Evolutionary conservation across 2,113 vertebrate genomes (phyloP).

Genomic region (Chrysochloris asiatica): DNA sequence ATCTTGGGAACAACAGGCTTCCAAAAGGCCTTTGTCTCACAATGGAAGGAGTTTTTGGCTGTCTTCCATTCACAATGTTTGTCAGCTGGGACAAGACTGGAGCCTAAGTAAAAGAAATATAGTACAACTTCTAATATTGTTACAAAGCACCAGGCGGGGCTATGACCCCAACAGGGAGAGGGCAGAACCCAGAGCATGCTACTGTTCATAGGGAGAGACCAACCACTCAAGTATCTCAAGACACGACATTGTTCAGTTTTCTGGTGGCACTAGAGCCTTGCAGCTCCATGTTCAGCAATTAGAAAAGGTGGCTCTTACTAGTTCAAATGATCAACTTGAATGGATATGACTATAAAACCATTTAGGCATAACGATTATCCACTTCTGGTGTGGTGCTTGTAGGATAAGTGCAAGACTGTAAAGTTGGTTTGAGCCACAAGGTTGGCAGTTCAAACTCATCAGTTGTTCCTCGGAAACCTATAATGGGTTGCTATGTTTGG

Average conservation of each 20-base stretch:
- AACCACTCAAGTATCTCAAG: slow-evolving; percentile 47
- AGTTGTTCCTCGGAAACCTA: too few species aligned
- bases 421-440: too few species aligned
- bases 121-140: slow-evolving; percentile 69
- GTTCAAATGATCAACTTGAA: not conserved
- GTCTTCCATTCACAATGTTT: slow-evolving; percentile 74
- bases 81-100: slow-evolving; percentile 66
- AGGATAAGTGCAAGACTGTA: too few species aligned
- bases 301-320: not conserved
- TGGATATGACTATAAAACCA: not conserved
- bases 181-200: slow-evolving; percentile 75
- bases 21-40: slow-evolving; percentile 77
- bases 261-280: not conserved
- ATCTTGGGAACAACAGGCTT: slow-evolving; percentile 76
- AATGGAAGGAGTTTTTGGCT: slow-evolving; percentile 75
- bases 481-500: too few species aligned
- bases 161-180: slow-evolving; percentile 38
- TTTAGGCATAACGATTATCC: not conserved
- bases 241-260: not conserved
- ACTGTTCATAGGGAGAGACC: slow-evolving; percentile 66
- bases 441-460: too few species aligned
- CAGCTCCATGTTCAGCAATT: not conserved
- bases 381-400: too few species aligned
- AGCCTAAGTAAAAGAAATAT: slow-evolving; percentile 63
- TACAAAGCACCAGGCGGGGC: slow-evolving; percentile 71